Percentiles rank a stretch among this genome's conserved stretches.
phyloP scores from a whole-genome alignment of 2,888 invertebrate genomes.

The Euplagia quadripunctaria region DNA sequence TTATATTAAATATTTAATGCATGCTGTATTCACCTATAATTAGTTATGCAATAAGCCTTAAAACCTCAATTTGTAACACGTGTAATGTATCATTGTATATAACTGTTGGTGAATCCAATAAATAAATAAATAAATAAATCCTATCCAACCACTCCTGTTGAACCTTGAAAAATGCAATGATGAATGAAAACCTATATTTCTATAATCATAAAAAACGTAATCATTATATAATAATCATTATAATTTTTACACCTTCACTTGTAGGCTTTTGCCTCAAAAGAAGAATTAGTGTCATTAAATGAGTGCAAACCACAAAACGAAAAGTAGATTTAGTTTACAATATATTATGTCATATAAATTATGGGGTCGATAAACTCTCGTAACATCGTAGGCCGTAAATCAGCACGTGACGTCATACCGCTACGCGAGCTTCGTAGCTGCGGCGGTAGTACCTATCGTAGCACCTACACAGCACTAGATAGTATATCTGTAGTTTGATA shows the following conservation, averaged over 20 bases:
- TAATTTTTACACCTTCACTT: too few relatives aligned
- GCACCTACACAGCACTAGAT: slow-evolving; percentile 33
- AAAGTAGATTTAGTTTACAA: background rate
- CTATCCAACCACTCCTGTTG: background rate
- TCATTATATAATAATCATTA: too few relatives aligned
- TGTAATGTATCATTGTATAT: too few relatives aligned
- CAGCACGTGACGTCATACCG: slow-evolving; percentile 63
- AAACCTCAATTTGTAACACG: too few relatives aligned
- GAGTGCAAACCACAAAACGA: background rate
- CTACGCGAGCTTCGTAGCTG: slow-evolving; percentile 54
- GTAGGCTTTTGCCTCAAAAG: background rate
- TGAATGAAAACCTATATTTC: too few relatives aligned
- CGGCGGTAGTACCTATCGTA: slow-evolving; percentile 39
- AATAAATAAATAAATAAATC: too few relatives aligned
- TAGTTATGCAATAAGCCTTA: too few relatives aligned
- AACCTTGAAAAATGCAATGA: too few relatives aligned
- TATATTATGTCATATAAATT: slow-evolving; percentile 31
- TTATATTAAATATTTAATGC: too few relatives aligned
- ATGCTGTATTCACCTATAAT: too few relatives aligned
- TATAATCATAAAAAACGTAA: background rate
- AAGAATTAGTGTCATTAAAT: background rate
- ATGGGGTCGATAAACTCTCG: slow-evolving; percentile 59
- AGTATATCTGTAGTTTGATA: slow-evolving; percentile 12
- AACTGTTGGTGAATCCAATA: too few relatives aligned
- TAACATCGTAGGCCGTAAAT: slow-evolving; percentile 64